Conservation (phyloP, 2,888 invertebrate genomes). For the Cryptocheilus praepositus region DNA sequence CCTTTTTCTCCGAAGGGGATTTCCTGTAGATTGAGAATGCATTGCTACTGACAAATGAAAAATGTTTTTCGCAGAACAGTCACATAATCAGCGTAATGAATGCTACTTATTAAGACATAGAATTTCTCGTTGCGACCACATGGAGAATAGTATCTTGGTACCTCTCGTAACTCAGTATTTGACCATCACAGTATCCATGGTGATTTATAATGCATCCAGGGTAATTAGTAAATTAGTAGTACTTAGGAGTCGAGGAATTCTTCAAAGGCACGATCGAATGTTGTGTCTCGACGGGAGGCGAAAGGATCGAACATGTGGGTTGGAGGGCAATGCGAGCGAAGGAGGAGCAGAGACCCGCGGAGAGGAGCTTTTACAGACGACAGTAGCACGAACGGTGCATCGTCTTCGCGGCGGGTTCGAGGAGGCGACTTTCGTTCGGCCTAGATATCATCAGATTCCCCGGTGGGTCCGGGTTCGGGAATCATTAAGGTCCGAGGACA, state of each 20-base stretch:
- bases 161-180: no score
- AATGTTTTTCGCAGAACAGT: no score
- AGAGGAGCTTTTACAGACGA: conserved; percentile 17
- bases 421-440: conserved; percentile 44
- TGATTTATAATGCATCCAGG: conserved; percentile 5
- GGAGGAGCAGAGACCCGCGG: conserved; percentile 23
- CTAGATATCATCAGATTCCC: conserved; percentile 61
- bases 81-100: no score
- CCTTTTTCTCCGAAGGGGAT: no score
- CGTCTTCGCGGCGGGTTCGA: conserved; percentile 26
- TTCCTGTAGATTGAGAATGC: no score
- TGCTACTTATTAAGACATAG: no score
- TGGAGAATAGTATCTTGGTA: no score
- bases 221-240: conserved; percentile 51
- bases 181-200: background rate
- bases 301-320: background rate
- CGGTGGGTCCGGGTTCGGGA: conserved; percentile 56
- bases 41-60: no score
- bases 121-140: no score
- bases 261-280: conserved; percentile 15
- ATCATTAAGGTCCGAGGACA: conserved; percentile 59
- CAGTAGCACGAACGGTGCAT: conserved; percentile 39
- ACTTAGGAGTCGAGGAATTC: conserved; percentile 41
- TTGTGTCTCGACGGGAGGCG: background rate
- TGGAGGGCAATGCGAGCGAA: background rate